These are phyloP conservation scores for Cynocephalus volans DNA, from an alignment of 2,113 vertebrate genomes.

Conservation along the genomic window DNA sequence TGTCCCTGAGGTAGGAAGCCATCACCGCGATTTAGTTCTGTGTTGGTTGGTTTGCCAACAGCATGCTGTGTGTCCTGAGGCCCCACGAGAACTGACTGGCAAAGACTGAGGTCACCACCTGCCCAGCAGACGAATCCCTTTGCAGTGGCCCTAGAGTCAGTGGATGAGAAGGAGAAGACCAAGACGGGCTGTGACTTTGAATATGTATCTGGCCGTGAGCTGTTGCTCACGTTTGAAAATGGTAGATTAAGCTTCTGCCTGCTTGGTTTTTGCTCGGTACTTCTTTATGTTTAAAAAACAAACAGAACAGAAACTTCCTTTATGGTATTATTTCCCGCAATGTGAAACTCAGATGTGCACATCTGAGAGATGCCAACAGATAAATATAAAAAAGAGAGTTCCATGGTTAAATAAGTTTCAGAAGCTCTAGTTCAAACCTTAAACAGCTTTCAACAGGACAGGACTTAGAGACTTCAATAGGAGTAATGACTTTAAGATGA, in stretches of 20 bases:
- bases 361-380: constrained; percentile 1
- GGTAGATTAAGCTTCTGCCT: not conserved
- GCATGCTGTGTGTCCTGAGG: constrained; percentile 77
- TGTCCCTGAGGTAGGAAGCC: constrained; percentile 80
- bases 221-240: not conserved
- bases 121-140: not conserved
- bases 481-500: not conserved
- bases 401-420: not conserved
- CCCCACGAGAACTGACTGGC: not conserved
- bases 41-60: constrained; percentile 79
- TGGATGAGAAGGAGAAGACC: not conserved
- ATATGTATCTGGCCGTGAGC: not conserved
- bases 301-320: not conserved
- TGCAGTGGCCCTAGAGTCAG: not conserved
- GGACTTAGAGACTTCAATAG: not conserved
- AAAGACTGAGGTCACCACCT: not conserved
- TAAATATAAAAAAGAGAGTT: not conserved
- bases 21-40: constrained; percentile 82
- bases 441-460: not conserved
- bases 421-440: not conserved
- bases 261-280: not conserved
- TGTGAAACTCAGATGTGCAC: not conserved
- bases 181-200: not conserved
- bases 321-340: not conserved
- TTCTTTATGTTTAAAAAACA: constrained; percentile 24